phyloP scores from a whole-genome alignment of 2,797 vertebrate species.

The Takifugu rubripes region DNA sequence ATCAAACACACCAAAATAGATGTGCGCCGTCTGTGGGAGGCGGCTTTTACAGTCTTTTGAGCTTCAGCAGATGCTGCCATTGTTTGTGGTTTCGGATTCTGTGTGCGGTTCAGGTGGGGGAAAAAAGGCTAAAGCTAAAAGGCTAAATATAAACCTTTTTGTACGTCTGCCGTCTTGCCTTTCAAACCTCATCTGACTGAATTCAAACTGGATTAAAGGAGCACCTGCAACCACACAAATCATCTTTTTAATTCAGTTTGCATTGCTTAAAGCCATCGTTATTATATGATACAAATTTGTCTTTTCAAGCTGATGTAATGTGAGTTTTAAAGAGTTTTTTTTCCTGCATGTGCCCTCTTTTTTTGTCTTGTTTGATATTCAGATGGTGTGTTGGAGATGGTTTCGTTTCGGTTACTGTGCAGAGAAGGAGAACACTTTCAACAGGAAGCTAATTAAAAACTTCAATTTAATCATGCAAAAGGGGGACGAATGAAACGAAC shows the following conservation, averaged over 20 bases:
- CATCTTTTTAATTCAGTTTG: slow-evolving; percentile 23
- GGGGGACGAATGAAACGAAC: slow-evolving; percentile 53
- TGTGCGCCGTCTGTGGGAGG: slow-evolving; percentile 20
- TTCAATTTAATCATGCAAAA: slow-evolving; percentile 60
- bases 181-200: slow-evolving; percentile 26
- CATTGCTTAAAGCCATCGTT: slow-evolving; percentile 14
- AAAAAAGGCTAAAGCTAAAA: slow-evolving; percentile 1
- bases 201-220: slow-evolving; percentile 38
- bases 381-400: slow-evolving; percentile 26
- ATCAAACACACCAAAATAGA: slow-evolving; percentile 59
- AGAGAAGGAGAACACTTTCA: slow-evolving; percentile 32
- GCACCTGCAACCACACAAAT: slow-evolving; percentile 45
- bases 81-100: slow-evolving; percentile 23
- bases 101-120: slow-evolving; percentile 10
- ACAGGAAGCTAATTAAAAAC: slow-evolving; percentile 68
- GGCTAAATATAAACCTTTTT: slow-evolving; percentile 19
- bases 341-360: too few relatives aligned
- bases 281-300: slow-evolving; percentile 13
- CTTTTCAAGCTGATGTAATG: slow-evolving; percentile 15
- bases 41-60: slow-evolving; percentile 20
- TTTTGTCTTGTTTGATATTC: slow-evolving; percentile 38
- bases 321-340: slow-evolving; percentile 8
- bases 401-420: slow-evolving; percentile 54
- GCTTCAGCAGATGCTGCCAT: slow-evolving; percentile 17
- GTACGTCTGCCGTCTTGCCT: slow-evolving; percentile 21